A percentile compares a stretch with the other conserved stretches of the same genome.
Evolutionary conservation across 30 jellyfish, hydroid and myxozoan genomes (phyloP).

Genomic region (Aurelia aurita complex sp. Pacific): DNA sequence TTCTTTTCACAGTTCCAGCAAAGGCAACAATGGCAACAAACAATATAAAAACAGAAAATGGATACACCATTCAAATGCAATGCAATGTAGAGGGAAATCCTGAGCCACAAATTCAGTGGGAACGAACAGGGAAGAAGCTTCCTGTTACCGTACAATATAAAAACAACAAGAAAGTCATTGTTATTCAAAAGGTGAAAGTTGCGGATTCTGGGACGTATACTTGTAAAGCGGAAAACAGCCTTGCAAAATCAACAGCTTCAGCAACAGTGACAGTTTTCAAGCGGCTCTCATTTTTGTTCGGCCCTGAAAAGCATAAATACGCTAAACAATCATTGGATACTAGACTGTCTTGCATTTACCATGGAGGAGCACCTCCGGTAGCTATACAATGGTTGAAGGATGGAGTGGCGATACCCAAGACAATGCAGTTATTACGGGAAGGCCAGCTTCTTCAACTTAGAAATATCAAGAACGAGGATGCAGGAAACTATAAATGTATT

Average conservation of each 20-base stretch:
- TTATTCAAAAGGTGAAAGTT: background rate
- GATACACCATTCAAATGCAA: conserved; percentile 7
- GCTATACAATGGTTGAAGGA: background rate
- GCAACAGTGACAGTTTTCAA: background rate
- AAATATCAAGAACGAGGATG: conserved; percentile 6
- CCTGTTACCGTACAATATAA: background rate
- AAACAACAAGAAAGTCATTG: background rate
- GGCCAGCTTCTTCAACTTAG: background rate
- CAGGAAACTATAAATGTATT: conserved; percentile 4
- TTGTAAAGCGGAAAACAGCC: conserved; percentile 3
- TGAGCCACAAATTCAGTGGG: conserved; percentile 15
- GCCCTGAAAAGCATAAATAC: background rate
- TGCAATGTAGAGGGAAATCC: conserved; percentile 26
- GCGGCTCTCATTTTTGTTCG: background rate
- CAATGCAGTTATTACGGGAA: background rate
- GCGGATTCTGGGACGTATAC: conserved; percentile 6
- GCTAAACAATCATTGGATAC: background rate
- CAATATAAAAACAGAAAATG: conserved; percentile 2
- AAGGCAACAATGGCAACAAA: conserved; percentile 1
- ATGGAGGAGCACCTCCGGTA: conserved; percentile 28
- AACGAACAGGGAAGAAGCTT: conserved; percentile 5
- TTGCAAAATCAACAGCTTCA: background rate
- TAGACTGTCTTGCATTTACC: background rate
- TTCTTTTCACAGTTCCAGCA: conserved; percentile 3
- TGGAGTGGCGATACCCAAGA: background rate